Base-by-base conservation (phyloP, 1,140 invertebrate species). In the Neuroterus valhalla region DNA sequence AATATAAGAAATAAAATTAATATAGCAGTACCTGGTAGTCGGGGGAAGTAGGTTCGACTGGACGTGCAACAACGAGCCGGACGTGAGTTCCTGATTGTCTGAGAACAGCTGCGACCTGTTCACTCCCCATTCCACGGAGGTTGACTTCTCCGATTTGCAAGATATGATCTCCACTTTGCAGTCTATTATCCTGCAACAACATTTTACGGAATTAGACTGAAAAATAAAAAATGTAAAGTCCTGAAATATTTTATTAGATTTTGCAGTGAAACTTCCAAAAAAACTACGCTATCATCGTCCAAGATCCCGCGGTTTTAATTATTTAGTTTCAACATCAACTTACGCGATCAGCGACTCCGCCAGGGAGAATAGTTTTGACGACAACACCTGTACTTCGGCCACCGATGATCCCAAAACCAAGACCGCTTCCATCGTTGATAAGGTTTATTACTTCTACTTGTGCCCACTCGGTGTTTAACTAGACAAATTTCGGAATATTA, bases 361-460 rank as follows among this genome's bases (percentile, higher is more conserved):
- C 98, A 2, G 97, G 96, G 50, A 99, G 90, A 77, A 99, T 98
- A 12, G 98, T 99, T 88, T 99, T 99, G 0, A 99, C 97, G 74
- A 99, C 97, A 45, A 99, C 98, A 19, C 98, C 98, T 74, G 97
- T 98, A 78, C 96, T 98, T 77, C 96, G 93, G 31, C 98, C 98
- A 19, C 98, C 98, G 84, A 99, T 98, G 81, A 99, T 98, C 80
- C 98, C 98, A 91, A 99, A 99, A 48, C 98, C 98, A 82, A 99
- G 93, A 44, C 97, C 97, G 80, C 96, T 96, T 38, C 97, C 97
- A 93, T 98, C 97, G 89, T 98, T 98, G 26, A 98, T 94, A 70
- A 99, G 91, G 85, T 98, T 97, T 80, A 99, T 97, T 73, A 96
- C 95, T 92, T 99, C 97, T 81, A 98, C 96, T 91, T 98, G 97